Evolutionary conservation across 2,113 vertebrate species (phyloP).

Genomic region (Anhinga anhinga): DNA sequence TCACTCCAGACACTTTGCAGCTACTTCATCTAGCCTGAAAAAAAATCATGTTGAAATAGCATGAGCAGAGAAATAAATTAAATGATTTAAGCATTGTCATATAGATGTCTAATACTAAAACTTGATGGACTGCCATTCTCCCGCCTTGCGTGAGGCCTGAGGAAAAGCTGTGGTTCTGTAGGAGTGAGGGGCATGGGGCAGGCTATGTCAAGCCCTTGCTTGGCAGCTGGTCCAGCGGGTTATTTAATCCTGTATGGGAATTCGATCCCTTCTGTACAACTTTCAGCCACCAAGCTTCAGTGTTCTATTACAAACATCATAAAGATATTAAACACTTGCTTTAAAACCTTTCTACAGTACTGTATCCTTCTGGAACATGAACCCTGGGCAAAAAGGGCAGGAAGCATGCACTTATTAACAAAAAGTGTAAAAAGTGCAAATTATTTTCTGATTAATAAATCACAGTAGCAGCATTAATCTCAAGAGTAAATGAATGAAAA

Average conservation of each 20-base stretch:
- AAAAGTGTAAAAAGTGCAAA: background rate
- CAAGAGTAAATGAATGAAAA: background rate
- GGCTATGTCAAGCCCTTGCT: background rate
- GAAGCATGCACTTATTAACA: background rate
- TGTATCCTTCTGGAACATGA: background rate
- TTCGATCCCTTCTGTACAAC: background rate
- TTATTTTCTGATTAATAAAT: background rate
- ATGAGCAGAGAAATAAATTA: background rate
- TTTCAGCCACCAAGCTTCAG: background rate
- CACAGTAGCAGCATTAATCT: background rate
- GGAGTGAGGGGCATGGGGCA: fast-evolving
- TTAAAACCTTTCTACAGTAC: background rate
- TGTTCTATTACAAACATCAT: background rate
- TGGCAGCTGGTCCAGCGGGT: background rate
- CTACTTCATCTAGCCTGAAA: background rate
- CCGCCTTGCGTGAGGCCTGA: background rate
- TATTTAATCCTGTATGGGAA: background rate
- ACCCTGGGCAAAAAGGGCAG: background rate
- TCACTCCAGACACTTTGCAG: fast-evolving
- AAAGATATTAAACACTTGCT: background rate
- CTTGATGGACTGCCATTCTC: fast-evolving
- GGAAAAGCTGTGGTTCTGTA: background rate
- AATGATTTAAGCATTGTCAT: background rate
- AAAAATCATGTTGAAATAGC: background rate
- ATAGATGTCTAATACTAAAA: background rate